phyloP scores from a whole-genome alignment of 2,888 invertebrate species.

The Hecatera dysodea region DNA sequence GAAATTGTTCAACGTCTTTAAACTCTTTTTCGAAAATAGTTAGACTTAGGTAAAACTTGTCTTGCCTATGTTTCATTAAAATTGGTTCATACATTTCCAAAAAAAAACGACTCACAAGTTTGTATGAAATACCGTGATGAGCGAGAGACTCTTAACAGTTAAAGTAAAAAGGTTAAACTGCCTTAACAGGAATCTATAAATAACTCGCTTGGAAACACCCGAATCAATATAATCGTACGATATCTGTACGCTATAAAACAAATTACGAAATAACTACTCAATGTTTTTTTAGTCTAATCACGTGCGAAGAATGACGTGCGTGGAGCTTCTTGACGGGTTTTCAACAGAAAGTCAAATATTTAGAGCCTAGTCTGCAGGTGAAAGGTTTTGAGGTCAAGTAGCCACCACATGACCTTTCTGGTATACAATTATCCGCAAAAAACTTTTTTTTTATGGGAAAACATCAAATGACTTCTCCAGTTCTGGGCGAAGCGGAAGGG shows the following conservation, averaged over 20 bases:
- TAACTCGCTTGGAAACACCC: conserved; percentile 18
- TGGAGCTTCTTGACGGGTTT: conserved; percentile 28
- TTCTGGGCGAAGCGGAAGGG: no score
- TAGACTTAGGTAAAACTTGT: no score
- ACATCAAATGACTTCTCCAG: no score
- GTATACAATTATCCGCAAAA: background rate
- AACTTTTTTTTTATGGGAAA: no score
- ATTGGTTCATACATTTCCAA: no score
- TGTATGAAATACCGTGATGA: no score
- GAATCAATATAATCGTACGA: conserved; percentile 10
- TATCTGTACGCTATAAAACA: conserved; percentile 27
- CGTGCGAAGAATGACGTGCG: conserved; percentile 19
- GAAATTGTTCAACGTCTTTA: no score
- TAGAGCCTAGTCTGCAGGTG: background rate
- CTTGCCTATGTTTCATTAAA: no score
- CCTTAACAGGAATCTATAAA: background rate
- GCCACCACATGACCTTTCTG: background rate
- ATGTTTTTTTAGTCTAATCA: conserved; percentile 12
- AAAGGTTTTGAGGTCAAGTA: no score
- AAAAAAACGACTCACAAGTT: no score
- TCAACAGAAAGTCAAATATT: conserved; percentile 18
- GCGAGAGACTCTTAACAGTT: background rate
- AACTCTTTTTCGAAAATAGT: no score
- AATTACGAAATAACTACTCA: background rate
- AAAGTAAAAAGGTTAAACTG: background rate